Evolutionary conservation across 2,113 vertebrate genomes (phyloP), one percentile per base, ranked within the genome.

Genomic region (Sminthopsis crassicaudata): DNA sequence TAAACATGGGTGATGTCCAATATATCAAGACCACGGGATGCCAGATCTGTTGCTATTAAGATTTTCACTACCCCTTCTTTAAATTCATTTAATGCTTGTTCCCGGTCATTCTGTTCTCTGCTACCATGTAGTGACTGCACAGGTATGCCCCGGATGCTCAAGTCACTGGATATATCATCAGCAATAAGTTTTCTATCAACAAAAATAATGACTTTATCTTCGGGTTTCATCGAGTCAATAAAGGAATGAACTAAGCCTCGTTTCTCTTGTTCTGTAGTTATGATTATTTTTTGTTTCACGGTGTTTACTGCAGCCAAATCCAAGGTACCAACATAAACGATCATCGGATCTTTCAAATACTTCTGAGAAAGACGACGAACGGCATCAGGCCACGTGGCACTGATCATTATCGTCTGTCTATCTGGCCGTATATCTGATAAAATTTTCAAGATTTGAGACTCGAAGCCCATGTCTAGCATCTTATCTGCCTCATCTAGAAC

Each of bases 391-490:
- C 99, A 99, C 2, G 99, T 99, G 53, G 99, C 99, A 97, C 99
- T 99, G 89, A 99, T 99, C 99, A 99, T 99, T 76, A 99, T 67
- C 0, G 99, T 99, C 97, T 99, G 99, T 92, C 99, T 97, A 94
- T 99, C 99, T 26, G 99, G 99, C 2, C 99, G 98, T 92, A 99
- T 98, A 54, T 99, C 99, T 96, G 99, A 94, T n/a, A 99, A 97
- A 92, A 99, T 99, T 98, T 99, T 99, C 99, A 98, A 98, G 93
- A 99, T 99, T 97, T 99, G 99, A 52, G 98, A 99, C 97, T 99
- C 99, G 97, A 99, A 99, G 26, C 99, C 99, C 98, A 99, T 99
- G 94, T 99, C 99, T 57, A 99, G 91, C 99, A 99, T 99, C 53
- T 99, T 99, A 95, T 99, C 99, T 53, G 99, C 99, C 94, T 99